phyloP scores from a whole-genome alignment of 2,797 vertebrate genomes.

The Lagorchestes hirsutus region DNA sequence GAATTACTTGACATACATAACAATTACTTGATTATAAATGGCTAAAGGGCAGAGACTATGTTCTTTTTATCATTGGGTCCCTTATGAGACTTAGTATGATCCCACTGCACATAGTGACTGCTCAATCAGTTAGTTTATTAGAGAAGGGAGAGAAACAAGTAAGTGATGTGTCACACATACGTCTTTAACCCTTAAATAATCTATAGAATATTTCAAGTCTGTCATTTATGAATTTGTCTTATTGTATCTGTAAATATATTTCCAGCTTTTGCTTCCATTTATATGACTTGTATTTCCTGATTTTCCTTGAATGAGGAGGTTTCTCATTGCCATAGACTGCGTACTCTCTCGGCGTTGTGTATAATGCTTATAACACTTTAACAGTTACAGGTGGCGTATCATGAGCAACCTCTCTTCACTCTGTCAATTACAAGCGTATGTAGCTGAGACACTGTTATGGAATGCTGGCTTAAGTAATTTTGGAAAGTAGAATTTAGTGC shows the following conservation, averaged over 20 bases:
- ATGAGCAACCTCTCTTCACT: not conserved
- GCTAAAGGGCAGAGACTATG: not conserved
- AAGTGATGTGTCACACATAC: not conserved
- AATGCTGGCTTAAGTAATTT: slow-evolving; percentile 31
- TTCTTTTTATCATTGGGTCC: not conserved
- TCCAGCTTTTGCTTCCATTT: not conserved
- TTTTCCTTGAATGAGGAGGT: not conserved
- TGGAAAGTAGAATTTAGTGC: not conserved
- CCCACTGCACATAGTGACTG: not conserved
- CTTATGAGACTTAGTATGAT: not conserved
- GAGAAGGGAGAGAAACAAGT: not conserved
- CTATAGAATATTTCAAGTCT: not conserved
- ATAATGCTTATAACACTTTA: not conserved
- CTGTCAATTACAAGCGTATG: not conserved
- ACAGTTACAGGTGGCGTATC: not conserved
- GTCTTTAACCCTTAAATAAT: not conserved
- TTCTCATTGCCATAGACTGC: not conserved
- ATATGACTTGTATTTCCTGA: not conserved
- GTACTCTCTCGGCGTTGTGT: not conserved
- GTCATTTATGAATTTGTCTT: not conserved
- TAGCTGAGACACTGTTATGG: not conserved
- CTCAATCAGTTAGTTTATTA: not conserved
- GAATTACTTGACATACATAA: not conserved
- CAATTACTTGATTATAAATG: not conserved
- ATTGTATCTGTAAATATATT: not conserved